Evolutionary conservation across 2,113 vertebrate genomes (phyloP), one percentile per base, ranked within the genome.

Genomic region (Nothobranchius furzeri): DNA sequence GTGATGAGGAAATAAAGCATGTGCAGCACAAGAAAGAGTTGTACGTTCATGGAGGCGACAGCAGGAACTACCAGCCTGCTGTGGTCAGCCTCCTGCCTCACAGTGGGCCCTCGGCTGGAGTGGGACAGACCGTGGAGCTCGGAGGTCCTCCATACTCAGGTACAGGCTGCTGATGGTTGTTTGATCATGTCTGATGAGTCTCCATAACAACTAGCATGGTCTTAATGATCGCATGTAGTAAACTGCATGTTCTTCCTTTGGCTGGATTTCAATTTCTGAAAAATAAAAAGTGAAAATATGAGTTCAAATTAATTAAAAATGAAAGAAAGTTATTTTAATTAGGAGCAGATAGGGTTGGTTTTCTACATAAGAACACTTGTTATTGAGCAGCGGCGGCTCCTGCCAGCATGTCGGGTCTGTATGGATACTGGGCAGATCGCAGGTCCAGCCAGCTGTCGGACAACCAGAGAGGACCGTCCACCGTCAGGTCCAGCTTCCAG

Each of bases 381-480:
- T 42, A 4, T 42, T 30, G 3, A 30, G 30, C 77, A 81, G 71
- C 86, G 88, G 90, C 92, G 13, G 64, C 93, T 0, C 92, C 95
- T 1, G 54, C 94, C 85, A 90, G 86, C 5, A 84, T 94, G 67
- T 76, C 94, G 0, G 93, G 93, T 3, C 66, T 95, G 72, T 95
- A 96, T 48, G 86, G 84, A 36, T 95, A 94, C 91, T 98, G 96
- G 95, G 89, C 94, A 1, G 96, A 97, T 1, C 88, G 82, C 64
- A 87, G 78, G 55, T 65, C 85, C 0, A 80, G 84, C 13, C 89
- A 88, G 46, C 87, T 85, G 49, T 83, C 88, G 0, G 94, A 95
- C 47, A 83, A 90, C 51, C 85, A 92, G 71, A 93, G 91, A 25
- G 91, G 89, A 25, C 76, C 90, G 10, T 93, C 93, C 0, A 78